Base-by-base conservation (phyloP, 2,888 invertebrate species). In the Ecdyonurus torrentis region DNA sequence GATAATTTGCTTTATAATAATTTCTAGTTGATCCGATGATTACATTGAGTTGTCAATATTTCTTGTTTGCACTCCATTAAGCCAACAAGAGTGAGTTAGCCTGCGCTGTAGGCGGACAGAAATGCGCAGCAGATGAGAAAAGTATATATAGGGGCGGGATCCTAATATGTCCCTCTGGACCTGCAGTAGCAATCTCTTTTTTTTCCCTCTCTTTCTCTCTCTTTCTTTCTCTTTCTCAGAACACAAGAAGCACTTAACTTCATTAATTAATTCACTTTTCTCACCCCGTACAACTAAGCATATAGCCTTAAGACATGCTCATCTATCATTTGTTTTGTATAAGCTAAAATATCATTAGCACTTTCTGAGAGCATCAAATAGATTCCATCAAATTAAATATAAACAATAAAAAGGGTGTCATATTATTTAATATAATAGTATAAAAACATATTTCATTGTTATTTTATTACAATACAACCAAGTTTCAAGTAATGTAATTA, bases 261-360 rank as follows among this genome's bases (percentile, higher is more conserved):
- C 67, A 67, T 67, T 67, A 67, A 67, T 67, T 66, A 66, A 66
- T 66, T 67, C 65, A 66, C 64, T 64, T 66, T 66, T 66, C 66
- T 66, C 61, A 65, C 63, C 65, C 55, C 24, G 10, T 2, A 19
- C 19, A 58, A 23, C 59, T 22, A 23, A n/a, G 22, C 53, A 53
- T 61, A 25, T 18, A 53, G 52, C 58, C 58, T 61, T 20, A 25
- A 61, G 23, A 19, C 61, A 61, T 23, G 20, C 55, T 55, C 55
- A 55, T 55, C 55, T 20, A 55, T 55, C 55, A 55, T 22, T 22
- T 5, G 7, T 37, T 37, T 5, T 15, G 15, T 37, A 15, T 5
- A 37, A 37, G 37, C 37, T n/a, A n/a, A n/a, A n/a, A n/a, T n/a
- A 15, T 37, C 37, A 37, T 37, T 37, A 37, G 37, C 37, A 37